Evolutionary conservation across 2,888 invertebrate species (phyloP), one percentile per base, ranked within the genome.

Genomic region (Agrypnus murinus): DNA sequence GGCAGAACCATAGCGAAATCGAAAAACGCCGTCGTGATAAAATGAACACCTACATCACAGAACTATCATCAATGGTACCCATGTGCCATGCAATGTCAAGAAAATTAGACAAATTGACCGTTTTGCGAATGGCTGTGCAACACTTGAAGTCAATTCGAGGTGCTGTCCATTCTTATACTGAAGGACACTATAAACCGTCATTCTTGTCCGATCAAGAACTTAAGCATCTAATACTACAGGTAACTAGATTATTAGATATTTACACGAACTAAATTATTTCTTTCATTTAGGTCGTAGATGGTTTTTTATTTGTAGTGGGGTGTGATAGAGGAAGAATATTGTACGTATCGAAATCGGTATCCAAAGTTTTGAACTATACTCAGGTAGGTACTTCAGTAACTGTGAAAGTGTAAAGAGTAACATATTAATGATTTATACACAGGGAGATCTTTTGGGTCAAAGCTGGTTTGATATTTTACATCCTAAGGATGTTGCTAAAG

Each of bases 1-100:
- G 96, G 80, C 97, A 97, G 86, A 97, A 97, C 86, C 98, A 98
- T 87, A 97, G 97, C 85, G 97, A 97, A 87, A 97, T 98, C 72
- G 97, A 98, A 86, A 98, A 98, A 84, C 88, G 97, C 0, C 89
- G 98, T 0, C 89, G 98, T 32, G 97, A 98, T 85, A 98, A 97
- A 86, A 98, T 98, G 97, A 98, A 98, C 87, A 95, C 94, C 0
- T 97, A 96, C 86, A 97, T 98, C 78, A 91, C 93, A 2, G 96
- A 98, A 84, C 85, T 98, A 67, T 94, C 95, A 60, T 89, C 93
- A 1, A 93, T 98, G 91, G 91, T 98, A 15, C 98, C 97, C 0
- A 95, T 96, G 95, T 98, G 97, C 83, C 93, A 93, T 78, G 95
- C 96, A 2, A 95, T 96, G 94, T 93, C 95, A 34, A 88, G 96